A percentile compares a stretch with the other conserved stretches of the same genome.
These are phyloP conservation scores for Drosophila mayri DNA, from an alignment of 1,140 invertebrate species.

Conservation along the genomic window DNA sequence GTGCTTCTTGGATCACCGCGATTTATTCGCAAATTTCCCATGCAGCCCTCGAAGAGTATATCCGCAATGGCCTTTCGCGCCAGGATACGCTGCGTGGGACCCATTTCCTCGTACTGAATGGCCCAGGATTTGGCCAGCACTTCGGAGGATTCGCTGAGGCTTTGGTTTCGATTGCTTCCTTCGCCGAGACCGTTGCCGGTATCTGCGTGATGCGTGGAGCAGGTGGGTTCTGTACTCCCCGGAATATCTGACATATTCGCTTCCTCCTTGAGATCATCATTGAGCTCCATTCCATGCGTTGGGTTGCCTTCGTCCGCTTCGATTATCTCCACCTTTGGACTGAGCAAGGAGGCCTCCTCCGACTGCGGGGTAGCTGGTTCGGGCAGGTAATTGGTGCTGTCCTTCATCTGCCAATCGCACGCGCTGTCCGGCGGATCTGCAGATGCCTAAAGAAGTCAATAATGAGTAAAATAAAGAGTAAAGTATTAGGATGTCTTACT, in stretches of 20 bases:
- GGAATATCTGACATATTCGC: constrained; percentile 1
- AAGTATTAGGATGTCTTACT: constrained; percentile 17
- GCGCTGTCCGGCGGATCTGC: constrained; percentile 35
- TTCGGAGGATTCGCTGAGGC: constrained; percentile 66
- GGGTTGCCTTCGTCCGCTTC: constrained; percentile 39
- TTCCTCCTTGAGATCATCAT: constrained; percentile 29
- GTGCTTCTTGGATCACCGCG: constrained; percentile 43
- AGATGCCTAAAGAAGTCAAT: constrained; percentile 6
- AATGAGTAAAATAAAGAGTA: not conserved
- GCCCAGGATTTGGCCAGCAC: constrained; percentile 77
- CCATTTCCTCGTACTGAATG: constrained; percentile 78
- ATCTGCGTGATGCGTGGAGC: not conserved
- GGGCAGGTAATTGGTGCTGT: constrained; percentile 6
- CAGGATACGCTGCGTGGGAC: constrained; percentile 67
- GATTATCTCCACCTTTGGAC: constrained; percentile 70
- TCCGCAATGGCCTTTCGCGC: constrained; percentile 78
- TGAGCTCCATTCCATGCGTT: constrained; percentile 5
- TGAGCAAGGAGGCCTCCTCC: constrained; percentile 48
- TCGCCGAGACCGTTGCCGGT: not conserved
- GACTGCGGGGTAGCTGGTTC: constrained; percentile 14
- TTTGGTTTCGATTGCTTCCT: constrained; percentile 1
- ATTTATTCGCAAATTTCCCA: constrained; percentile 76
- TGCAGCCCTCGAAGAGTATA: constrained; percentile 78
- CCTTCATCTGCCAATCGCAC: constrained; percentile 19
- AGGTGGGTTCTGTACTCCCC: constrained; percentile 14